phyloP scores from a whole-genome alignment of 2,113 vertebrate genomes.

The Otis tarda region DNA sequence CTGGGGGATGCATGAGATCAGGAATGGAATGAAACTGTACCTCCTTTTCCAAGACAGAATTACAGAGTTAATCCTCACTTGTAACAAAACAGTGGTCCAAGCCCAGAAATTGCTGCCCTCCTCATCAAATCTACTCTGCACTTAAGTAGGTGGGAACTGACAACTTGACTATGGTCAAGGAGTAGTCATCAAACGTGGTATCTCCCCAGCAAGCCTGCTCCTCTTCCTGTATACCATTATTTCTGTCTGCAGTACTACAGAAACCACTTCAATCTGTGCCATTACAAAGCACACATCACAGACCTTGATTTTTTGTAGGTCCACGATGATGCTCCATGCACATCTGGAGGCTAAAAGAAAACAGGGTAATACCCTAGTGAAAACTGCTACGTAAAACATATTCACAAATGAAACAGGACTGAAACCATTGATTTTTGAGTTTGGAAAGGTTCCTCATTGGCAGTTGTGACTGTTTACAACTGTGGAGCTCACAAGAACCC shows the following conservation, averaged over 20 bases:
- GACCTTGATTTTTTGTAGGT: background rate
- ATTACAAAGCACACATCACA: background rate
- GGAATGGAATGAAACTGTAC: background rate
- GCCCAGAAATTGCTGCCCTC: background rate
- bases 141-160: background rate
- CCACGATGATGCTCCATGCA: background rate
- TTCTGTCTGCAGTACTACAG: background rate
- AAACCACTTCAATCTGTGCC: background rate
- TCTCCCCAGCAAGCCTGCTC: background rate
- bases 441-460: background rate
- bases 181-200: background rate
- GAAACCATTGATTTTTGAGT: background rate
- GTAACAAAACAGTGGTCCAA: background rate
- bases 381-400: background rate
- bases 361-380: background rate
- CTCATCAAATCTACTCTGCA: fast-evolving
- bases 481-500: background rate
- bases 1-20: background rate
- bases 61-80: background rate
- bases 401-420: background rate
- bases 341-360: background rate
- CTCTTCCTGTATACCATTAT: background rate
- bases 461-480: background rate
- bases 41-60: background rate
- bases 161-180: background rate